Evolutionary conservation across 2,113 vertebrate species (phyloP).

Genomic region (Cranoglanis bouderius): DNA sequence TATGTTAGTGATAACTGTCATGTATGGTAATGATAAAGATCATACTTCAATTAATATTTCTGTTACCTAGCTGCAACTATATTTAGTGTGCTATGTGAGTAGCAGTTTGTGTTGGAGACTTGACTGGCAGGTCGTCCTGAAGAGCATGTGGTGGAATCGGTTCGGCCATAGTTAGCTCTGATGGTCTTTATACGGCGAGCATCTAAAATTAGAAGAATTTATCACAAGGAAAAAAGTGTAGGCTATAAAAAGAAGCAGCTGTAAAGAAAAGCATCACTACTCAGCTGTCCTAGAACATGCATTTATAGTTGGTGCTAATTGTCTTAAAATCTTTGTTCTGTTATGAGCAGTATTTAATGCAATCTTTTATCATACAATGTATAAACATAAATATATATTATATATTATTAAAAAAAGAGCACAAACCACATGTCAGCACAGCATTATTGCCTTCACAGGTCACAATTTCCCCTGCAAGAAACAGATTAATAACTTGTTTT

Average conservation of each 20-base stretch:
- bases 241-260: not conserved
- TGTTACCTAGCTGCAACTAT: not conserved
- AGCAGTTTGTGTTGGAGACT: slow-evolving; percentile 24
- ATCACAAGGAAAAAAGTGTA: not conserved
- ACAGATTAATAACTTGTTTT: not conserved
- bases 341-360: not conserved
- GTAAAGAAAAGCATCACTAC: not conserved
- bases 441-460: not conserved
- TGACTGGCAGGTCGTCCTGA: not conserved
- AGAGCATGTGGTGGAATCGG: slow-evolving; percentile 6
- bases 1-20: not conserved
- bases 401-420: no score
- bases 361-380: not conserved
- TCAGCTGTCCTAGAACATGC: not conserved
- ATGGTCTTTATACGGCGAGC: not conserved
- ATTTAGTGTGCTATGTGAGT: not conserved
- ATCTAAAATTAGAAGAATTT: not conserved
- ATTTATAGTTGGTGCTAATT: not conserved
- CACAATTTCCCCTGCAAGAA: not conserved
- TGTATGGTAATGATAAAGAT: not conserved
- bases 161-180: not conserved
- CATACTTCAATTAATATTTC: not conserved
- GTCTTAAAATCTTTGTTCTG: no score
- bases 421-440: slow-evolving; percentile 13
- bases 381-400: not conserved